Base-by-base conservation (phyloP, 2,113 vertebrate genomes). In the Anguilla rostrata region DNA sequence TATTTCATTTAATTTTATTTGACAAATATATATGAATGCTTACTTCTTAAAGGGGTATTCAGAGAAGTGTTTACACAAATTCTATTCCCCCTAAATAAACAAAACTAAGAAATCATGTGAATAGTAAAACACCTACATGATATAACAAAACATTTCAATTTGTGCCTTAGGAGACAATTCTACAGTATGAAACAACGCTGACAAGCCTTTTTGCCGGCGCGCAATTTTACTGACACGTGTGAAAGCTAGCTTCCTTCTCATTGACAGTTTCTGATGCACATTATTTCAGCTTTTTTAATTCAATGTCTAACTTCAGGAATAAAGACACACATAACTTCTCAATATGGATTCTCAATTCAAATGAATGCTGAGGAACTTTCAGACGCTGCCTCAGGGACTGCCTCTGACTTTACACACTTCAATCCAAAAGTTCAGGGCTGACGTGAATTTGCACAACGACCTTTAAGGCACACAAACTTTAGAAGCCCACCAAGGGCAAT, bases 11-110 rank as follows among this genome's bases (percentile, higher is more conserved):
- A 18, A 75, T 90, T 95, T 96, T 95, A 92, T 95, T 94, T 94
- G 94, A 95, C 95, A 96, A 95, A 96, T 95, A 96, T 95, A 95
- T 95, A 94, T 94, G 94, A 94, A 94, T 91, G 88, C 92, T 94
- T 93, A 91, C 92, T 93, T 92, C 90, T 88, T 57, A 87, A 92
- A 92, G 93, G 94, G 94, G 93, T 92, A 94, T 93, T 93, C 86
- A 93, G 93, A 93, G 93, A 94, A 92, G 92, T 92, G 92, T 93
- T 93, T 94, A 94, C 94, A 95, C 93, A 92, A 94, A 94, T 94
- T 89, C 88, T 66, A 87, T 92, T 91, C 40, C 91, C 92, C 93
- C 94, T 90, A 92, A 90, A 90, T 88, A 92, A 92, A 93, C 90
- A 93, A 93, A 92, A 89, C 90, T 91, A 86, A 87, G 39, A 92